These are phyloP conservation scores for Gavia stellata DNA, from an alignment of 2,113 vertebrate species.

Conservation along the genomic window DNA sequence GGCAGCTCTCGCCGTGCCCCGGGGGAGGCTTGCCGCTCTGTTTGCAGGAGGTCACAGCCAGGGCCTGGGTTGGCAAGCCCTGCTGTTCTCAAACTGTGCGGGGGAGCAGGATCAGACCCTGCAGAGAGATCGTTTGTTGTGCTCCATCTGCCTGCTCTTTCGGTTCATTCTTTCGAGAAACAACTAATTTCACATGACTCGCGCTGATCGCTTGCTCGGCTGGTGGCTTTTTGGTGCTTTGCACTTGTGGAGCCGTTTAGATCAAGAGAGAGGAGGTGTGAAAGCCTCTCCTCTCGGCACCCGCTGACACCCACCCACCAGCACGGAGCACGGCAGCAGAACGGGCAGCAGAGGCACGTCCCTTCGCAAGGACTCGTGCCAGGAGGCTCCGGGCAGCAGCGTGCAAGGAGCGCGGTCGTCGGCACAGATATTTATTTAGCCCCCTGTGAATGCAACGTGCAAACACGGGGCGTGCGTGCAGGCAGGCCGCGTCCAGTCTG, in stretches of 20 bases:
- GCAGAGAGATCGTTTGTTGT: neutral
- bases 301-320: neutral
- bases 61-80: neutral
- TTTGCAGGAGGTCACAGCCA: neutral
- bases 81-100: neutral
- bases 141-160: neutral
- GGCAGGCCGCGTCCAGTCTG: neutral
- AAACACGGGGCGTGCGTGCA: rapidly evolving
- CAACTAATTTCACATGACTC: neutral
- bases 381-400: neutral
- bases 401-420: rapidly evolving
- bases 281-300: neutral
- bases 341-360: neutral
- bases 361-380: neutral
- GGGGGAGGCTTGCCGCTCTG: neutral
- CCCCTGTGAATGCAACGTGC: rapidly evolving
- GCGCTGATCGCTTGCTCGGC: neutral
- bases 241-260: neutral
- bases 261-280: neutral
- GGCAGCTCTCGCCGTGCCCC: neutral
- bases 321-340: neutral
- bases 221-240: neutral
- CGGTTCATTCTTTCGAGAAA: neutral
- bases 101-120: neutral
- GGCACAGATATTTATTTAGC: neutral